Percentiles rank a stretch among this genome's conserved stretches.
Evolutionary conservation across 2,888 invertebrate genomes (phyloP).

Genomic region (Callimorpha dominula): DNA sequence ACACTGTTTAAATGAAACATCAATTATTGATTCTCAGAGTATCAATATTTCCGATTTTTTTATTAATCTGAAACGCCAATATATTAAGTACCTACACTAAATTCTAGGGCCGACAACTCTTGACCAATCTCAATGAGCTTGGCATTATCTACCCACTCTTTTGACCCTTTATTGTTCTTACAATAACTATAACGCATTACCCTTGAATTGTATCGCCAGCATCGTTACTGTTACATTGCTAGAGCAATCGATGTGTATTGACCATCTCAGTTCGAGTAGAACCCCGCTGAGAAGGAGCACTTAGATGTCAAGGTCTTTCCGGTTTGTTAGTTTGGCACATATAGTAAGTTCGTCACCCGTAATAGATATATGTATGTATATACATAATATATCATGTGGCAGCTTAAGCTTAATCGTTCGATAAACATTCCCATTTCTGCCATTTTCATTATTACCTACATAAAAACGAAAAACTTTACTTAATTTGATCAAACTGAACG

Average conservation of each 20-base stretch:
- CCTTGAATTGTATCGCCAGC: slow-evolving; percentile 37
- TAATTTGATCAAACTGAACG: no score
- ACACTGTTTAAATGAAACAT: no score
- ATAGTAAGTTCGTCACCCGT: not conserved
- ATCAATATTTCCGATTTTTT: no score
- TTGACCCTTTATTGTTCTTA: slow-evolving; percentile 20
- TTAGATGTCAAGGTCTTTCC: slow-evolving; percentile 64
- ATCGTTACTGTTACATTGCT: slow-evolving; percentile 19
- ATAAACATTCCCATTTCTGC: no score
- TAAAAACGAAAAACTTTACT: no score
- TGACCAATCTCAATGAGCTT: slow-evolving; percentile 16
- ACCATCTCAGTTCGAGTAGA: slow-evolving; percentile 57
- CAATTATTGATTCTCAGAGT: no score
- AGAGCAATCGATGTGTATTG: slow-evolving; percentile 58
- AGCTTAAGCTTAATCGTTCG: no score
- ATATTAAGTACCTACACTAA: not conserved
- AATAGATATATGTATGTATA: no score
- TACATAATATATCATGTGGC: no score
- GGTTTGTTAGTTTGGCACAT: not conserved
- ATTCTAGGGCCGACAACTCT: not conserved
- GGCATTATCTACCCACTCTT: slow-evolving; percentile 11
- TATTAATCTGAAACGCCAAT: not conserved
- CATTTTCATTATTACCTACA: no score
- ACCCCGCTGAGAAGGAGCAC: slow-evolving; percentile 44
- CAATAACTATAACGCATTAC: slow-evolving; percentile 45